These are phyloP conservation scores for Oophaga sylvatica DNA, from an alignment of 2,797 vertebrate genomes.

Conservation along the genomic window DNA sequence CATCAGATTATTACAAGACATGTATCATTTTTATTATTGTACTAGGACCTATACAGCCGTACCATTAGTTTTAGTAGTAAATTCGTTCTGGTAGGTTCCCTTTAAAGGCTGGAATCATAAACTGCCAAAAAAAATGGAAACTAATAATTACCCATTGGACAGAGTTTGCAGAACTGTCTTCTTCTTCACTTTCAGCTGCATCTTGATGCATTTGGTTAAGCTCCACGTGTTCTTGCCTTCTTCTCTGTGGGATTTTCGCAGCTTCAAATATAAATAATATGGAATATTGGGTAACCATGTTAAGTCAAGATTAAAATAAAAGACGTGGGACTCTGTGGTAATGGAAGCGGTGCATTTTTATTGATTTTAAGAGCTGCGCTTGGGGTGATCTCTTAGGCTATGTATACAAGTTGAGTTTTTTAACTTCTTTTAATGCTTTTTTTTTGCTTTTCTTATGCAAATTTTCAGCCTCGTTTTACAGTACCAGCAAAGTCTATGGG, in stretches of 20 bases:
- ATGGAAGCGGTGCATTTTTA: background rate
- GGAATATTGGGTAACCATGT: background rate
- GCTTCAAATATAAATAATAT: background rate
- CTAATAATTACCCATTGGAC: constrained; percentile 15
- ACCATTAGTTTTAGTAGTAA: no score
- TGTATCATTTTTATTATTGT: no score
- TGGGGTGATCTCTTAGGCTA: no score
- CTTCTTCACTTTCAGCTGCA: background rate
- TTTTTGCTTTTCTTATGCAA: no score
- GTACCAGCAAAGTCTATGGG: no score
- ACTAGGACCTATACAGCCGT: no score
- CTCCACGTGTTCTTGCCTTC: background rate
- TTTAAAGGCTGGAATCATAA: background rate
- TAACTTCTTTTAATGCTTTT: no score
- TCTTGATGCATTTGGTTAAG: constrained; percentile 5
- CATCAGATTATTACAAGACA: no score
- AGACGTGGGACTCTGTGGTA: background rate
- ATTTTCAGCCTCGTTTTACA: no score
- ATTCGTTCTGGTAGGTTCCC: background rate
- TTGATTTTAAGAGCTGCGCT: no score
- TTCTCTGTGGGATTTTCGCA: background rate
- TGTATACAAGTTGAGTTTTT: no score
- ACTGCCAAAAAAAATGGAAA: background rate
- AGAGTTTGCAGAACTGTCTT: background rate
- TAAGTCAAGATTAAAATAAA: background rate